phyloP scores from a whole-genome alignment of 2,113 vertebrate species.

The Glaucidium brasilianum region DNA sequence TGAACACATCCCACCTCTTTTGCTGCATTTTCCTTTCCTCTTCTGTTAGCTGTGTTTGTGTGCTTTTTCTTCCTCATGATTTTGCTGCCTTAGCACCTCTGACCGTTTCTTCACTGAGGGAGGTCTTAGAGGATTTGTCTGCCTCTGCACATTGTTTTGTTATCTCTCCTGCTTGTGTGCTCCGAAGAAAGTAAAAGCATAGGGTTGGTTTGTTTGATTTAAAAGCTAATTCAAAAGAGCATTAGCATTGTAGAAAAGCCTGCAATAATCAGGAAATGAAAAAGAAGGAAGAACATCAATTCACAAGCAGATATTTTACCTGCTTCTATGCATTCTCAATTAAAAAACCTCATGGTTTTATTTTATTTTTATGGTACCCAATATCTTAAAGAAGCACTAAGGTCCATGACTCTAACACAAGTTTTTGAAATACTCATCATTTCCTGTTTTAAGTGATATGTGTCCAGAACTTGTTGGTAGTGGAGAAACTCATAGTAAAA shows the following conservation, averaged over 20 bases:
- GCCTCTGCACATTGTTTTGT: background rate
- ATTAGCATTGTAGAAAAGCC: background rate
- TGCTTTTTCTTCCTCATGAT: background rate
- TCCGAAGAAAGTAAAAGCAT: background rate
- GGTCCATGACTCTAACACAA: background rate
- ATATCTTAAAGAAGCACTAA: background rate
- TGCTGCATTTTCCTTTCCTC: background rate
- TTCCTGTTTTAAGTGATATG: background rate
- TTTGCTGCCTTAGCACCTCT: background rate
- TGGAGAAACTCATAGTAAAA: background rate
- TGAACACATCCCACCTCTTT: background rate
- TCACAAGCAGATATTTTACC: background rate
- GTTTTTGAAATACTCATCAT: background rate
- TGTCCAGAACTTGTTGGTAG: background rate
- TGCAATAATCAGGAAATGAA: conserved; percentile 10
- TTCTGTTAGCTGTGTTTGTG: background rate
- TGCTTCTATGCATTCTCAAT: background rate
- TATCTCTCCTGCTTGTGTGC: background rate
- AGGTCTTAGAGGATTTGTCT: background rate
- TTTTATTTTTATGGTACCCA: background rate
- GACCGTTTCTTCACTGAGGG: background rate
- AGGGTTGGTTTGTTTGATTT: background rate
- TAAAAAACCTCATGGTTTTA: background rate
- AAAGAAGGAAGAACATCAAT: background rate
- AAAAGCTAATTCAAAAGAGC: background rate